Evolutionary conservation across 1,140 invertebrate genomes (phyloP), one percentile per base, ranked within the genome.

Genomic region (Bombus sibiricus): DNA sequence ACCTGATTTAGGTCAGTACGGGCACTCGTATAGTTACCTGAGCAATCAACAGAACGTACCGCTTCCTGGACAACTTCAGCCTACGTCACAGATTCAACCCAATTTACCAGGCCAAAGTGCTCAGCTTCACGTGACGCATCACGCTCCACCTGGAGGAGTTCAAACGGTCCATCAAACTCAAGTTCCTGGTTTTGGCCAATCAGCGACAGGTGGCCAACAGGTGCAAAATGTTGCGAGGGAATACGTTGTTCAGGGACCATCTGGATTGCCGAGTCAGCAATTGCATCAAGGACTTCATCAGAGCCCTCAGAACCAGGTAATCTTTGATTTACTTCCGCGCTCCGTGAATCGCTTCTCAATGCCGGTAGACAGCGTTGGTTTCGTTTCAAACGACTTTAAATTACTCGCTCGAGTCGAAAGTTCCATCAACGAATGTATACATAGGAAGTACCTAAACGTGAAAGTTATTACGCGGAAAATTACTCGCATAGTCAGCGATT

Each of bases 121-220:
- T 68, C 94, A 95, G 64, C 91, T 95, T 15, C 94, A 95, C 83
- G 94, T 95, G 64, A 94, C 93, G 39, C 94, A 95, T 87, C 93
- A 94, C 37, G 92, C 93, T 9, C 94, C 94, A 32, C 92, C 92
- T 57, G 94, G 91, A 66, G 94, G 93, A 66, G 94, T 95, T 74
- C 94, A 95, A 89, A 95, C 94, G 82, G 94, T 94, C 78, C 94
- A 95, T 92, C 94, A 95, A 78, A 95, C 94, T 12, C 94, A 95
- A 81, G 89, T 95, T 74, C 87, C 93, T 68, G 85, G 89, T 78
- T 94, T 94, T 66, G 90, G 90, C 64, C 93, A 93, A 90, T 77
- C 91, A 62, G 78, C 91, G 57, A 72, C 90, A 86, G 86, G 88
- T 81, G 90, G 85, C n/a, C 93, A 92, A 80, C 87, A 92, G 78